Base-by-base conservation (phyloP, 1,140 invertebrate genomes). In the Tetramorium simillimum region DNA sequence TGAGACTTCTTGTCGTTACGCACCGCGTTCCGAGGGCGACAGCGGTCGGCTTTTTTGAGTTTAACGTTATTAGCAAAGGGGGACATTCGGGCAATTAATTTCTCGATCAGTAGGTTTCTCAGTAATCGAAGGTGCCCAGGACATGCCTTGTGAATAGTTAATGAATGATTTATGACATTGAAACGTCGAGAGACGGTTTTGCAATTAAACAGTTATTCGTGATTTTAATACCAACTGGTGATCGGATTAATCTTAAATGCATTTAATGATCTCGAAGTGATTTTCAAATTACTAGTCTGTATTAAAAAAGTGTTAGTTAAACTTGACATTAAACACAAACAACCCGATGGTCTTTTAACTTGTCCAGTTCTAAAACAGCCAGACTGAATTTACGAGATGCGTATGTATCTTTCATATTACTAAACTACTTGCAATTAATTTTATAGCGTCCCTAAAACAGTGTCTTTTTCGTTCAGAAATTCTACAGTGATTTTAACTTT, bases 191-290 rank as follows among this genome's bases (percentile, higher is more conserved):
- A 78, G 40, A 46, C 21, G 12, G 67, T 80, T 80, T 80, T 67
- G 60, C 43, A 67, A 80, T 80, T 80, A 80, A 43, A 21, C 75
- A 9, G 14, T 78, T 51, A 33, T 18, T 49, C 37, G 16, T 53
- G 43, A 53, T 67, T 80, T 67, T 67, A 67, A 67, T 80, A 28
- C 10, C 77, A 67, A 63, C 28, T 40, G 43, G 14, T 14, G 28
- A 67, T 80, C 60, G 51, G 43, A 33, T 80, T 53, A 46, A 53
- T 33, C 76, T 67, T 80, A 80, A 80, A 33, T 33, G 62, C 14
- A 18, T 37, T n/a, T 12, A 78, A 78, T 37, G 28, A 67, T 80
- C 7, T 40, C 1, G 1, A 40, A 49, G 14, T 28, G 28, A 51
- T 67, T 80, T 51, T 51, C 46, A 37, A 51, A 9, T 40, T 51